phyloP scores from a whole-genome alignment of 2,113 vertebrate genomes.

The Varanus komodoensis region DNA sequence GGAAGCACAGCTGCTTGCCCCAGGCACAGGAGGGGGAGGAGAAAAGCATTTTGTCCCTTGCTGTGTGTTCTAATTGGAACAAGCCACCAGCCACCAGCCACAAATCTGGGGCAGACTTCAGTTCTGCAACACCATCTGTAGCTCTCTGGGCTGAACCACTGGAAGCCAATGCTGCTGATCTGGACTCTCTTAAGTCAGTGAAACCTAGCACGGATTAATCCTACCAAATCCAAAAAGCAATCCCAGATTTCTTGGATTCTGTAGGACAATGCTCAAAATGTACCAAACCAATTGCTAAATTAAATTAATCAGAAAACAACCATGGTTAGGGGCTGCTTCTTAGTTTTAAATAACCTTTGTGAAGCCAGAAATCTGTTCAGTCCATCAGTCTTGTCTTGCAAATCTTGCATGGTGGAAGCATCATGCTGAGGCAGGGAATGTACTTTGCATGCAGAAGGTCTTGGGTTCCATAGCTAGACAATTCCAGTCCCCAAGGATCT shows the following conservation, averaged over 20 bases:
- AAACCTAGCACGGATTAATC: background rate
- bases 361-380: background rate
- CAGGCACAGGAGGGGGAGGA: background rate
- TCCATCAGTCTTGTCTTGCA: background rate
- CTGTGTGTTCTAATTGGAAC: constrained; percentile 24
- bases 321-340: background rate
- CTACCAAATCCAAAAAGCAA: background rate
- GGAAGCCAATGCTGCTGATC: constrained; percentile 3
- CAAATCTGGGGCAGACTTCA: background rate
- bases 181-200: background rate
- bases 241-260: background rate
- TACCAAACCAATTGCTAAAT: background rate
- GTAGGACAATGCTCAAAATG: background rate
- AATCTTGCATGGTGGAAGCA: background rate
- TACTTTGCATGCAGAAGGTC: background rate
- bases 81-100: background rate
- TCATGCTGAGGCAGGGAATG: background rate
- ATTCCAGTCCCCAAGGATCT: background rate
- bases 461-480: background rate
- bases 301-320: background rate
- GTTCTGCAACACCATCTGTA: background rate
- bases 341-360: background rate
- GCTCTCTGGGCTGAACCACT: background rate
- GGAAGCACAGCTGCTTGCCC: background rate
- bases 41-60: background rate